Evolutionary conservation across 2,888 invertebrate genomes (phyloP), one percentile per base, ranked within the genome.

Genomic region (Eupithecia vulgata): DNA sequence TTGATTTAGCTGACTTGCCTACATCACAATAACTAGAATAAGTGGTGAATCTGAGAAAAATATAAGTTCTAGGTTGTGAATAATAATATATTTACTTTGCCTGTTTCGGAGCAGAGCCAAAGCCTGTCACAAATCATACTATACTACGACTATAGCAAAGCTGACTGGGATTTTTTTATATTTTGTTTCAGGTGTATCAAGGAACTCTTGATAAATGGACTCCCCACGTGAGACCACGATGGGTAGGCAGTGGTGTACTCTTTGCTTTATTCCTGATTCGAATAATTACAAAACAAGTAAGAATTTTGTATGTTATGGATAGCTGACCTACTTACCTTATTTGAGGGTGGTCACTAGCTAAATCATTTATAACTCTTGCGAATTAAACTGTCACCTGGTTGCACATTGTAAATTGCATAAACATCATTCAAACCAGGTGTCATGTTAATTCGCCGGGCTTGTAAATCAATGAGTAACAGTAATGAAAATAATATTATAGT

Each of bases 191-290:
- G 97, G 94, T 96, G 86, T 97, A 97, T 92, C 98, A 98, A 95
- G 96, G 97, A 86, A 95, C 96, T 82, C 94, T 98, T 93, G 98
- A 98, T 93, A 95, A 96, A 88, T 97, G 97, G 96, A 98, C 98
- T 81, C 98, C 98, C 74, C 97, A 97, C 88, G 95, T 96, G 78
- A 95, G 95, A 87, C 95, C 96, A 81, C 96, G 98, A 94, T 98
- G 98, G 98, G 91, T 95, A 74, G 96, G 96, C 83, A 97, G 97
- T 78, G 91, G 95, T 82, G 89, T 96, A 77, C 92, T 98, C 81
- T 90, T 98, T 88, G 83, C 96, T 76, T 87, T 96, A 88, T 98
- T 98, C 94, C 94, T 97, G 87, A 92, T 97, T 84, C 96, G 98
- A 92, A 96, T 98, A 92, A 95, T 98, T 88, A 91, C 97, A 81